A percentile compares a stretch with the other conserved stretches of the same genome.
These are phyloP conservation scores for Macaria liturata DNA, from an alignment of 2,888 invertebrate species.

Conservation along the genomic window DNA sequence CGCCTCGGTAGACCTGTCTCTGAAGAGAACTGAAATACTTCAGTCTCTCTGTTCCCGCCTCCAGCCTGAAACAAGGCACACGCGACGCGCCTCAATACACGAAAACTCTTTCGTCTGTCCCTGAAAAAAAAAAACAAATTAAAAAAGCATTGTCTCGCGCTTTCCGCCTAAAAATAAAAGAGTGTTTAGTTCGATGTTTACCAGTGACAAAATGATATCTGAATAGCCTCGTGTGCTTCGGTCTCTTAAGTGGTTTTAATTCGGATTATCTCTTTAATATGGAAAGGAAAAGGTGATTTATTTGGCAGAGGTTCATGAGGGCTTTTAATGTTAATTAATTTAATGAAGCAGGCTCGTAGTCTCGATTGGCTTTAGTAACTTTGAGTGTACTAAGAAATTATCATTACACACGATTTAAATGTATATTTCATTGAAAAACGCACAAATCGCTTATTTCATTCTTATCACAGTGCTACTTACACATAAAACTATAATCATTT, in stretches of 20 bases:
- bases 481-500: too few species aligned
- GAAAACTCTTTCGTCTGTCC: constrained; percentile 36
- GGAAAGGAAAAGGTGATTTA: constrained; percentile 77
- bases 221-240: constrained; percentile 30
- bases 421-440: too few species aligned
- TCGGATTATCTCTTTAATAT: constrained; percentile 44
- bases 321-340: constrained; percentile 1
- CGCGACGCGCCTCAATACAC: constrained; percentile 37
- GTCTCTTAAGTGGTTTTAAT: constrained; percentile 32
- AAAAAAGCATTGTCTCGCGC: constrained; percentile 34
- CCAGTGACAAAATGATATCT: constrained; percentile 47
- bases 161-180: constrained; percentile 40
- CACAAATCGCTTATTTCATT: too few species aligned
- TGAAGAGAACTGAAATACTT: constrained; percentile 52
- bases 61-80: constrained; percentile 32
- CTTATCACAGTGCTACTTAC: too few species aligned
- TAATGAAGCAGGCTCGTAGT: neutral
- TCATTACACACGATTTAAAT: too few species aligned
- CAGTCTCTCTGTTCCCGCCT: constrained; percentile 48
- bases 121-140: constrained; percentile 28
- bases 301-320: constrained; percentile 12
- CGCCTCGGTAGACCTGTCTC: constrained; percentile 57
- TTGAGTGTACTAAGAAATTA: neutral
- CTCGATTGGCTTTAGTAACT: neutral
- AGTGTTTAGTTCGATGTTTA: constrained; percentile 28